Evolutionary conservation across 2,888 invertebrate genomes (phyloP), one percentile per base, ranked within the genome.

Genomic region (Siphlonurus alternatus): DNA sequence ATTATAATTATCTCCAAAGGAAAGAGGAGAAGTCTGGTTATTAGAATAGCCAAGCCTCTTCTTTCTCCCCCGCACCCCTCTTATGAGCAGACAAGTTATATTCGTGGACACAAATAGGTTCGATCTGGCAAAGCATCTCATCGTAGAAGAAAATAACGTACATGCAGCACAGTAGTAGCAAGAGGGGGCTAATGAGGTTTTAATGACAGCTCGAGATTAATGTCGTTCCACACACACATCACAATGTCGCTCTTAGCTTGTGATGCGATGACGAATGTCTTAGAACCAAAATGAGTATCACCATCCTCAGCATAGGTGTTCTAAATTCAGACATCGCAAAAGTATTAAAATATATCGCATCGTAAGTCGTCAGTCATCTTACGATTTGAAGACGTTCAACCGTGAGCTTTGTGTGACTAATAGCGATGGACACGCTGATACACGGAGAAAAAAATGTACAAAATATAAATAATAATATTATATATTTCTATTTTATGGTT

Each of bases 201-300:
- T 74, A 75, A 75, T 75, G 76, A 75, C 75, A 74, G 74, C 74
- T 74, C 75, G 75, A 56, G 56, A 56, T 56, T 56, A 56, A 56
- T 56, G 56, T 56, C 22, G 56, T 56, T 56, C 22, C n/a, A 5
- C n/a, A 56, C 56, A 22, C 7, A 22, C n/a, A 56, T 22, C n/a
- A 56, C 38, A 38, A 38, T 38, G 38, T 38, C 38, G 38, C 38
- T 38, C 5, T 15, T 38, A n/a, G n/a, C 5, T 5, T 10, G 38
- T 38, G 38, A 38, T 38, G 38, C 38, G 38, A 38, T 38, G 38
- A 38, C 38, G 38, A 38, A 38, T 38, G 38, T 38, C 38, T 38
- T 38, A 38, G 38, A 15, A 38, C 5, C 38, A 38, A 38, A 38
- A 38, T 38, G 15, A 10, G 15, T 38, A 38, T 38, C 15, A 10